Evolutionary conservation across 1,140 invertebrate species (phyloP), one percentile per base, ranked within the genome.

Genomic region (Teleopsis dalmanni): DNA sequence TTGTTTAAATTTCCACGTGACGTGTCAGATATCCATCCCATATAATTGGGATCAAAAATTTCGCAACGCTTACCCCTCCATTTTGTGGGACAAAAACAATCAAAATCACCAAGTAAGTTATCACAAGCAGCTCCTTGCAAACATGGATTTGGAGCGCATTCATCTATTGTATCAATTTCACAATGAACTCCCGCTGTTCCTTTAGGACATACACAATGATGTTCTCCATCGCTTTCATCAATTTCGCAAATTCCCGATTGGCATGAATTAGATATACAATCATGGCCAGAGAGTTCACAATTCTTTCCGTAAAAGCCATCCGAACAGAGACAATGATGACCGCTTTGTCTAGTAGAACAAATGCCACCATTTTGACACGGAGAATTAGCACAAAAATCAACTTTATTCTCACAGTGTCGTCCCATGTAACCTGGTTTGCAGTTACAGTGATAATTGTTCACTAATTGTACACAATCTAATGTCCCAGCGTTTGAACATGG

Each of bases 361-460:
- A 87, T 78, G 1, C 91, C 93, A 10, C 91, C 91, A 60, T 95
- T 95, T 56, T 86, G 83, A 59, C 93, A 96, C 0, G 91, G 91
- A 0, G 84, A 85, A 54, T 83, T 87, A 5, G 87, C 85, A 67
- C 94, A 97, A 57, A 97, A 93, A 63, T 98, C 88, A 0, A 95
- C 85, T 72, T 95, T 93, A 2, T 79, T 76, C 59, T 95, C 88
- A 59, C 94, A 97, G 58, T 90, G 85, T 16, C 83, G 76, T 10
- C 93, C 93, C 81, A 91, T 93, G 58, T 84, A 93, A 0, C 92
- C 92, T 3, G 84, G 81, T 58, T 87, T 88, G 68, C 95, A 98
- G 60, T 95, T 93, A 68, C 95, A 98, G 38, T 90, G 83, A 67
- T 91, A 97, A 62, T 93, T 86, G 64, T 97, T 95, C 14, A 92